Percentiles rank a stretch among this genome's conserved stretches.
These are phyloP conservation scores for Chromis chromis DNA, from an alignment of 2,797 vertebrate species.

Conservation along the genomic window DNA sequence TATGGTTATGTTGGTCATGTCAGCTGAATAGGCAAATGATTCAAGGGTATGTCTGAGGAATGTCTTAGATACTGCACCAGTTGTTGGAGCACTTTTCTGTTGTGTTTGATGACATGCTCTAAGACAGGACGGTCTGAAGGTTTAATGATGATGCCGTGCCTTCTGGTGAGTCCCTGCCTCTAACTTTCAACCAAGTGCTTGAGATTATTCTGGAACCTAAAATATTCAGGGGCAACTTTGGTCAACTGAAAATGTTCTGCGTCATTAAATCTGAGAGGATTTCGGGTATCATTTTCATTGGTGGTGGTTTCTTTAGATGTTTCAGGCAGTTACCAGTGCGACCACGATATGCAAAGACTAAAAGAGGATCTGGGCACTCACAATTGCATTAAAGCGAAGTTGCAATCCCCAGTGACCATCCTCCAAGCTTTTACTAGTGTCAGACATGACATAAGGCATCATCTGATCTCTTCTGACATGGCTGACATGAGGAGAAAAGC, in stretches of 20 bases:
- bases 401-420: neutral
- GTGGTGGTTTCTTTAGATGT: neutral
- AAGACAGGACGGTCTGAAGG: neutral
- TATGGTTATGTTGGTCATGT: neutral
- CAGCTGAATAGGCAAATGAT: conserved; percentile 18
- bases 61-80: neutral
- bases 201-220: neutral
- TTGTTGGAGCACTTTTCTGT: neutral
- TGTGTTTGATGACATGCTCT: conserved; percentile 6
- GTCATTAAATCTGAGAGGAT: neutral
- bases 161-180: neutral
- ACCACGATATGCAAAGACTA: neutral
- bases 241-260: neutral
- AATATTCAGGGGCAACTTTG: neutral
- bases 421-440: neutral
- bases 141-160: neutral
- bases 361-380: neutral
- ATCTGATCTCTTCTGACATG: neutral
- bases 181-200: neutral
- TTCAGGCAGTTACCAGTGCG: neutral
- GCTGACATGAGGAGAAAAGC: neutral
- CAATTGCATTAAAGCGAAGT: neutral
- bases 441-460: neutral
- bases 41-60: neutral
- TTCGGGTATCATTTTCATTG: neutral